Conservation (phyloP, 1,140 invertebrate genomes). For the Bombus cullumanus region DNA sequence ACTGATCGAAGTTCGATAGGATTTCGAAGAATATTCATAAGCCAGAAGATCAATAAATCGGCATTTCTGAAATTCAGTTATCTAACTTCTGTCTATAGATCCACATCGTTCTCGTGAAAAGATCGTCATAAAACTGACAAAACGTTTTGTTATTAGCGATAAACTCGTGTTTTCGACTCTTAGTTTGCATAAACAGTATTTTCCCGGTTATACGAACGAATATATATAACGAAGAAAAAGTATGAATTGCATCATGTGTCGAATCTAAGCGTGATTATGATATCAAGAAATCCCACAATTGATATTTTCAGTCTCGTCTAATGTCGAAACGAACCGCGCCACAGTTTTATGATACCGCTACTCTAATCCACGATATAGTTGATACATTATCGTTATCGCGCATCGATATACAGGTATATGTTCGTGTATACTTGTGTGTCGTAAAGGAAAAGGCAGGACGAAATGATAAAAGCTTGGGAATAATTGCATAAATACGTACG, state of each 20-base stretch:
- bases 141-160: too few species aligned
- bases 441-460: too few species aligned
- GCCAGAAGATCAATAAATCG: too few species aligned
- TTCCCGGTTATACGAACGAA: background rate
- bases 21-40: too few species aligned
- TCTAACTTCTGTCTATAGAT: too few species aligned
- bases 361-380: conserved; percentile 13
- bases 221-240: background rate
- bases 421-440: background rate
- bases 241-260: background rate
- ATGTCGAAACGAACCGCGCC: background rate
- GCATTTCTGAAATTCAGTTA: too few species aligned
- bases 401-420: background rate
- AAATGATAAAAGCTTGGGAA: too few species aligned
- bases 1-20: too few species aligned
- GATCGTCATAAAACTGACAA: too few species aligned
- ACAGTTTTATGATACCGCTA: background rate
- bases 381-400: conserved; percentile 28
- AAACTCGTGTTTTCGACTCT: too few species aligned
- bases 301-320: conserved; percentile 2
- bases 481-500: too few species aligned
- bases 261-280: background rate
- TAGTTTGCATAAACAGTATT: background rate
- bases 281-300: background rate
- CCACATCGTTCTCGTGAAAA: too few species aligned